Base-by-base conservation (phyloP, 1,140 invertebrate genomes). In the Zaprionus ornatus region DNA sequence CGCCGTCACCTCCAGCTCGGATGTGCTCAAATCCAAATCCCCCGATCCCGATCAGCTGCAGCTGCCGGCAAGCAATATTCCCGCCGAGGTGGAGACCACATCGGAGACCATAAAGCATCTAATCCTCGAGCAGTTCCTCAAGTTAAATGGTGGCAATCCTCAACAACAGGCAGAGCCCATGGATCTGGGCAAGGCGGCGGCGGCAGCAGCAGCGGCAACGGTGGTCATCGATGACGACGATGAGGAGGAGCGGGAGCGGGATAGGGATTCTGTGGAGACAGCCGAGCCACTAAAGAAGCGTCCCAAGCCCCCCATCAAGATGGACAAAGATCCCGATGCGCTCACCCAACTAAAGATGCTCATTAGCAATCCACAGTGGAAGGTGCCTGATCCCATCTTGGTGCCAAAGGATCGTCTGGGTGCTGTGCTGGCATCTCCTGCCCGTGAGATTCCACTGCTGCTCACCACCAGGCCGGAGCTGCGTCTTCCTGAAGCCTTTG, bases 321-420 rank as follows among this genome's bases (percentile, higher is more conserved):
- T 92, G 56, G 93, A 93, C 60, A 93, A 94, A 56, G 94, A 95
- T 75, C 92, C 92, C 25, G 95, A 95, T 90, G 95, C 96, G 1
- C 90, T 96, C 7, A 95, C 94, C 56, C 96, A 97, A 85, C 93
- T 97, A 1, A 95, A 96, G 74, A 94, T 95, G 84, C 91, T 97
- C n/a, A 94, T 96, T 17, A 94, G 94, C 42, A 95, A 95, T 74
- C 94, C 95, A 1, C 95, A 95, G 45, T 94, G 96, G 80, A 94
- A 95, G 77, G 95, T 97, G 81, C 96, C 96, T 12, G 96, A 97
- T 94, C 96, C 96, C 12, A 93, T 97, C 62, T 90, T 97, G 59
- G 95, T 97, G 50, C 97, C 97, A 23, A 95, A 96, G 85, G 95
- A 96, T 82, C 94, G 95, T 77, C 91, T 97, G 32, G 95, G 95